A percentile compares a stretch with the other conserved stretches of the same genome.
phyloP scores from a whole-genome alignment of 2,113 vertebrate species.

The Triplophysa tibetana region DNA sequence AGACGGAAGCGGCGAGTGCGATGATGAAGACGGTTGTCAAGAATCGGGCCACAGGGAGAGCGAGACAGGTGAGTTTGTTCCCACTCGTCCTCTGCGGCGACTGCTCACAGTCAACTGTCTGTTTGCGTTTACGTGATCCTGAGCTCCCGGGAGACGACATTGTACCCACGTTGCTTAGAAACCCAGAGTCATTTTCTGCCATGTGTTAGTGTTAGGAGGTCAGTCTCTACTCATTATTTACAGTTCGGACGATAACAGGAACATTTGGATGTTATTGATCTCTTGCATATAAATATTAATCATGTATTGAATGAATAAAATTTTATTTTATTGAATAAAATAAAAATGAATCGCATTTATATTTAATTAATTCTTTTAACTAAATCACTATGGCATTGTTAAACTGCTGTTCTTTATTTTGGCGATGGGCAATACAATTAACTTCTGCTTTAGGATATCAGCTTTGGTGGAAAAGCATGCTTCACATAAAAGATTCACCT shows the following conservation, averaged over 20 bases:
- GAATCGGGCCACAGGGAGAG: slow-evolving; percentile 73
- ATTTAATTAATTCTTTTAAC: too few relatives aligned
- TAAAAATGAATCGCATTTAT: not conserved
- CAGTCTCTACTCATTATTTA: not conserved
- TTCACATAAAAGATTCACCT: slow-evolving; percentile 3
- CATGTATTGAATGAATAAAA: not conserved
- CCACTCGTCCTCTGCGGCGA: not conserved
- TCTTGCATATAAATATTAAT: not conserved
- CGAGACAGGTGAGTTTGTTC: slow-evolving; percentile 62
- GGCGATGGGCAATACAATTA: too few relatives aligned
- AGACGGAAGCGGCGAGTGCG: slow-evolving; percentile 80
- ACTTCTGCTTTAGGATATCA: too few relatives aligned
- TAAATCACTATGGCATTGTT: too few relatives aligned
- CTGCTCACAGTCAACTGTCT: not conserved
- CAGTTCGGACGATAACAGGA: not conserved
- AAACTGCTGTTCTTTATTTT: too few relatives aligned
- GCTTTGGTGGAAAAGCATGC: too few relatives aligned
- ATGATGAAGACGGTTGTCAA: slow-evolving; percentile 88
- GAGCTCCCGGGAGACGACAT: slow-evolving; percentile 5
- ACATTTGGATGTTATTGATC: not conserved
- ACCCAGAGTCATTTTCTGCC: not conserved
- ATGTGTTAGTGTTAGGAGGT: slow-evolving; percentile 5
- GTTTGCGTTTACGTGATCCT: slow-evolving; percentile 1
- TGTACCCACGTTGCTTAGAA: not conserved
- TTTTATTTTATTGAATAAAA: too few relatives aligned